Percentiles rank a stretch among this genome's conserved stretches.
phyloP scores from a whole-genome alignment of 2,113 vertebrate species.

The Myxocyprinus asiaticus region DNA sequence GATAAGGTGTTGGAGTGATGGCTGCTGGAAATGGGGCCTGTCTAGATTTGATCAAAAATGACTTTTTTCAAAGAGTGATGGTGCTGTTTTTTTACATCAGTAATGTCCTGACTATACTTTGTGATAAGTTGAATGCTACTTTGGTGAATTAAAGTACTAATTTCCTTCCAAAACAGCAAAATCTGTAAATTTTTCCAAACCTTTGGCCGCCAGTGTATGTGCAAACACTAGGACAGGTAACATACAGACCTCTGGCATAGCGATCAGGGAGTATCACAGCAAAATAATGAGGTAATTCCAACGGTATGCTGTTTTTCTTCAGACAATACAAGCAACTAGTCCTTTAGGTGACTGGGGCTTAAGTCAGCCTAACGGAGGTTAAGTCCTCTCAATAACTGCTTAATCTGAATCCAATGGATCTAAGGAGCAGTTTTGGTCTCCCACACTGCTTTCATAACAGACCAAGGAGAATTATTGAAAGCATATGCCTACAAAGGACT shows the following conservation, averaged over 20 bases:
- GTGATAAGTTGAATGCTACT: too few species aligned
- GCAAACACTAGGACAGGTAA: not conserved
- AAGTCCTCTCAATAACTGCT: slow-evolving; percentile 20
- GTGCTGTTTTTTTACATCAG: too few species aligned
- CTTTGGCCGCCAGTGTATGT: not conserved
- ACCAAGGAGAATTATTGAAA: too few species aligned
- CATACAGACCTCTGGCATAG: not conserved
- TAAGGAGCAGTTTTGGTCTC: not conserved
- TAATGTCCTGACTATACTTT: too few species aligned
- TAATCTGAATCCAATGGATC: slow-evolving; percentile 25
- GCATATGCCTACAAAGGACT: too few species aligned
- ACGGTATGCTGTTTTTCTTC: not conserved
- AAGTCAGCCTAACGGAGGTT: slow-evolving; percentile 19
- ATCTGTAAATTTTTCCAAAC: too few species aligned
- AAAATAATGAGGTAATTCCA: not conserved
- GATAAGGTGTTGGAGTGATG: too few species aligned
- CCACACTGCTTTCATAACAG: not conserved
- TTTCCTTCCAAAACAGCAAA: too few species aligned
- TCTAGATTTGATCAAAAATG: too few species aligned
- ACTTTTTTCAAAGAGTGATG: too few species aligned
- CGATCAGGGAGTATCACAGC: not conserved
- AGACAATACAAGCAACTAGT: slow-evolving; percentile 9
- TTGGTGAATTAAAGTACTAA: too few species aligned
- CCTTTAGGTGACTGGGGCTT: slow-evolving; percentile 22
- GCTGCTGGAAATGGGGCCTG: too few species aligned